Base-by-base conservation (phyloP, 2,888 invertebrate genomes). In the Poecilus cupreus region DNA sequence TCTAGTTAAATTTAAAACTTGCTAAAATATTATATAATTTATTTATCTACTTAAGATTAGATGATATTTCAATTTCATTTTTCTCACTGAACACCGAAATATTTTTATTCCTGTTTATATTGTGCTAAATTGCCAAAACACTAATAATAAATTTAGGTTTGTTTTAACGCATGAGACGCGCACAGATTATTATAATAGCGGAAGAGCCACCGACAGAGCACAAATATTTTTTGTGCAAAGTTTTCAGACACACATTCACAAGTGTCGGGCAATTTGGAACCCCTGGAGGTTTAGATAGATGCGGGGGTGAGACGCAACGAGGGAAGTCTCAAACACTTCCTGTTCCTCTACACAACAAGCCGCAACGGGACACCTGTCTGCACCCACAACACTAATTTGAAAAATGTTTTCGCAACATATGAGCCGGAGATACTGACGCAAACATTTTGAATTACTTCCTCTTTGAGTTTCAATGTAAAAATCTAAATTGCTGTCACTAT, bases 241-340 rank as follows among this genome's bases (percentile, higher is more conserved):
- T 22, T 13, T 46, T 13, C 4, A 46, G 24, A 57, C 57, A 57
- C 54, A 54, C 57, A 60, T 60, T 60, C 24, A 24, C 60, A 60
- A 60, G 60, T 68, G 64, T 68, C 37, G 37, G 64, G 64, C 37
- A 68, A 68, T 68, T 68, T 68, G 37, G 37, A 32, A 10, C 37
- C 64, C 64, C 37, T 32, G 64, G 64, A 13, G 60, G 10, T 26
- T 1, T 24, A 24, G 32, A 10, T 10, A 51, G 16, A 6, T 68
- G 64, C 37, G 37, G 64, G 37, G 64, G 51, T 51, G 51, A 13
- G 13, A 13, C 13, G 51, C 3, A 3, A 13, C 13, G 18, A 13
- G 51, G 18, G 8, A 51, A 18, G 51, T 51, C 51, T 51, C 16
- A 51, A 51, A 51, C 51, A 51, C 51, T 51, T 51, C 51, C 51